Evolutionary conservation across 2,113 vertebrate genomes (phyloP).

Genomic region (Hemiscyllium ocellatum): DNA sequence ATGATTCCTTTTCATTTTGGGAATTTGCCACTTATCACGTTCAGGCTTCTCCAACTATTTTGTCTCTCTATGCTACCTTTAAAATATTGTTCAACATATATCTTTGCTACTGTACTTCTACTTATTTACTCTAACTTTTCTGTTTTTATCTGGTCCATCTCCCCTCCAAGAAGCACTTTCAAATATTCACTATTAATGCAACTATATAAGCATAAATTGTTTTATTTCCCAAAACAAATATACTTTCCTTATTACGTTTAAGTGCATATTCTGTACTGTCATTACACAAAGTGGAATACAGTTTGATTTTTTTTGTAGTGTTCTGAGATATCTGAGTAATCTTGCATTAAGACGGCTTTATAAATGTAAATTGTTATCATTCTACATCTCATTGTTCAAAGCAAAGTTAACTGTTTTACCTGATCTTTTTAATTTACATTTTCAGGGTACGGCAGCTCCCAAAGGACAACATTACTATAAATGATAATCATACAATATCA

Average conservation of each 20-base stretch:
- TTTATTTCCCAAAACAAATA: not conserved
- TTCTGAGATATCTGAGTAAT: too few relatives aligned
- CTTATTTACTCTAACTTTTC: not conserved
- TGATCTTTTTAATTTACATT: not conserved
- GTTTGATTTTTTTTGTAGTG: too few relatives aligned
- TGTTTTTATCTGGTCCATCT: not conserved
- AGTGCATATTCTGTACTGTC: not conserved
- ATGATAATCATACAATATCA: conserved; percentile 58
- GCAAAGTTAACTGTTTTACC: not conserved
- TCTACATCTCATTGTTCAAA: not conserved
- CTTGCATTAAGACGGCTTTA: too few relatives aligned
- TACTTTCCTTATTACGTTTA: not conserved
- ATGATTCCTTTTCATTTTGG: not conserved
- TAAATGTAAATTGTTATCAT: not conserved
- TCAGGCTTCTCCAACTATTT: not conserved
- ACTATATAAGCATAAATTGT: not conserved
- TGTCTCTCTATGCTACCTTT: not conserved
- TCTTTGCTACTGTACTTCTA: not conserved
- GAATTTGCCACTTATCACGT: not conserved
- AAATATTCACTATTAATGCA: not conserved
- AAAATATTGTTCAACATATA: not conserved
- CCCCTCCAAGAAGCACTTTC: not conserved
- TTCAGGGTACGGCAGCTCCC: conserved; percentile 72
- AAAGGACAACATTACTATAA: conserved; percentile 68
- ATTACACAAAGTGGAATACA: not conserved